Evolutionary conservation across 92 coral and sea anemone genomes (phyloP).

Genomic region (Umimayanthus kanabou): DNA sequence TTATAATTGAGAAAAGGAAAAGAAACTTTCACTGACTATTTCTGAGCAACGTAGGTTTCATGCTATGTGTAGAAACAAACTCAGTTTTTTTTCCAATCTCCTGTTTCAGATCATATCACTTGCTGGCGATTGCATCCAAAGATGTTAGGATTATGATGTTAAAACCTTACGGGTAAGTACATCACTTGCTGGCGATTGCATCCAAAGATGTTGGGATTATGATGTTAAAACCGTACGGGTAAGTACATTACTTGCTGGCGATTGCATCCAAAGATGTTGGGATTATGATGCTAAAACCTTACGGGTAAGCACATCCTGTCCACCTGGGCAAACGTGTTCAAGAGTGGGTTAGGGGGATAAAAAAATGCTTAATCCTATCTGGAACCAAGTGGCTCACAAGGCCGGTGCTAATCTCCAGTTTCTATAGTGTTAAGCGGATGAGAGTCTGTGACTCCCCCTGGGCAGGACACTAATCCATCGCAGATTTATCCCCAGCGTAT

Average conservation of each 20-base stretch:
- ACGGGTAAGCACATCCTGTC: constrained; percentile 62
- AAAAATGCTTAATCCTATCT: background rate
- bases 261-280: constrained; percentile 97
- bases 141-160: constrained; percentile 94
- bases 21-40: no score
- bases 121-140: constrained; percentile 93
- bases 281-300: constrained; percentile 85
- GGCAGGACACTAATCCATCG: no score
- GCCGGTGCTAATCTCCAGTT: no score
- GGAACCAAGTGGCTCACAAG: no score
- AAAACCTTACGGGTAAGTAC: no score
- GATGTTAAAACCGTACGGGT: constrained; percentile 84
- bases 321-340: background rate
- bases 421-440: no score
- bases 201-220: constrained; percentile 94
- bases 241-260: constrained; percentile 88
- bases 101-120: constrained; percentile 82
- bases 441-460: no score
- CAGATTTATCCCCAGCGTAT: no score
- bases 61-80: background rate
- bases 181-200: constrained; percentile 93
- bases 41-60: no score
- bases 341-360: background rate
- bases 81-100: background rate
- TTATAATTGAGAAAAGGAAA: no score